Evolutionary conservation across 2,797 vertebrate species (phyloP).

Genomic region (Chanos chanos): DNA sequence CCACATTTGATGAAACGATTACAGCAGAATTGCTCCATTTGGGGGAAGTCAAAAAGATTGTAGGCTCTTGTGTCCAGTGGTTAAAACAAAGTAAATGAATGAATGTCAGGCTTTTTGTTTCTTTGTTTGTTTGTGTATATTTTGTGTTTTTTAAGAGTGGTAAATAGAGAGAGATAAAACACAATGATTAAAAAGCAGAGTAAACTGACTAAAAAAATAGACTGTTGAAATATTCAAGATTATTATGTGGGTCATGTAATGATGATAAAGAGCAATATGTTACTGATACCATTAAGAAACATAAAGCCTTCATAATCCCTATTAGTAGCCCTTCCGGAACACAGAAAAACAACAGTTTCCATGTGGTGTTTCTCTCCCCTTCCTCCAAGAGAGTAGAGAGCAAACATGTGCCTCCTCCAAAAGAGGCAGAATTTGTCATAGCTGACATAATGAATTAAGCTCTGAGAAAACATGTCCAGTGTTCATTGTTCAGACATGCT

Average conservation of each 20-base stretch:
- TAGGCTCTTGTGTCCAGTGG: not conserved
- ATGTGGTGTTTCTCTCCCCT: conserved; percentile 16
- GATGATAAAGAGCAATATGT: too few species aligned
- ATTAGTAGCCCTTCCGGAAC: too few species aligned
- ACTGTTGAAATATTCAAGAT: too few species aligned
- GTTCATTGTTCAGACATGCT: conserved; percentile 43
- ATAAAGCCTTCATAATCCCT: too few species aligned
- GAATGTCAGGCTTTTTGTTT: conserved; percentile 13
- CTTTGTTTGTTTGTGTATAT: conserved; percentile 34
- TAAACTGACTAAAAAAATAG: too few species aligned
- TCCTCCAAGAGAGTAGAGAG: not conserved
- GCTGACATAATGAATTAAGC: conserved; percentile 52
- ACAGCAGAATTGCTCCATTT: not conserved
- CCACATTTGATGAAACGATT: conserved; percentile 13
- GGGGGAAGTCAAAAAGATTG: conserved; percentile 16
- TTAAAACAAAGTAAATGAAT: too few species aligned
- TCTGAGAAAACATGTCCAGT: conserved; percentile 36
- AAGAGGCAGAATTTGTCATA: conserved; percentile 38
- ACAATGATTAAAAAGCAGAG: too few species aligned
- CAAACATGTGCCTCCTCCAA: conserved; percentile 5
- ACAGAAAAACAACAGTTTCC: too few species aligned
- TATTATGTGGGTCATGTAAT: too few species aligned
- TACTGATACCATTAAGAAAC: too few species aligned
- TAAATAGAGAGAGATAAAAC: too few species aligned
- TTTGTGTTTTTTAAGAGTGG: too few species aligned